Base-by-base conservation (phyloP, 1,140 invertebrate species). In the Paraescarpia echinospica region DNA sequence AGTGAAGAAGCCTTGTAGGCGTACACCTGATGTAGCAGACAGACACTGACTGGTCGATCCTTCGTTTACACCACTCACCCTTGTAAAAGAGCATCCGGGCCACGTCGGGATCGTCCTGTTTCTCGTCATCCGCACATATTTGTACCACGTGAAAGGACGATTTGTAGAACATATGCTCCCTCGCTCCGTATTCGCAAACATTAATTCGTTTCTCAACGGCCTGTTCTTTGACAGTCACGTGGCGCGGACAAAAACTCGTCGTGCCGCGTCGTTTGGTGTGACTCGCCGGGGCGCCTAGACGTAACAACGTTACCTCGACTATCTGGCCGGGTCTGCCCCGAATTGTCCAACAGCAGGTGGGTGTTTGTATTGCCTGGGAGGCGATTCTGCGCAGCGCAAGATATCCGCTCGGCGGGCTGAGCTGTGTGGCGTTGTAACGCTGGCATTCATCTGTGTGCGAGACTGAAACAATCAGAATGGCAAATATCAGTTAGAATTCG, bases 311-410 rank as follows among this genome's bases (percentile, higher is more conserved):
- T 12, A 77, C 59, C 59, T 90, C 35, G 90, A 90, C 90, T 34
- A 41, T 90, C 90, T 90, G 90, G 90, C 90, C 90, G 90, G 90
- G 90, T 41, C 35, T 34, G 90, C 90, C 90, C 90, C 90, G 90
- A 18, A 90, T 31, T 41, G 35, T 41, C 90, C 90, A 90, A 41
- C 34, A 41, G 90, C 90, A 90, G n/a, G 90, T 34, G 18, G 34
- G 90, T 41, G 90, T 77, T 77, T 77, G 59, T 77, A 77, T 77
- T 12, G 59, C 59, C 59, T 31, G 9, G 22, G 59, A 77, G 27
- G 59, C 59, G 59, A 77, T 18, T 77, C 59, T 77, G 59, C 59
- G 59, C 59, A 77, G 59, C 22, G 59, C 59, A 18, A 77, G 59
- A 77, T 77, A 77, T 77, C 59, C 59, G 59, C 12, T 77, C 14